Percentiles rank a stretch among this genome's conserved stretches.
These are phyloP conservation scores for Chaenodraco wilsoni DNA, from an alignment of 2,797 vertebrate species.

Conservation along the genomic window DNA sequence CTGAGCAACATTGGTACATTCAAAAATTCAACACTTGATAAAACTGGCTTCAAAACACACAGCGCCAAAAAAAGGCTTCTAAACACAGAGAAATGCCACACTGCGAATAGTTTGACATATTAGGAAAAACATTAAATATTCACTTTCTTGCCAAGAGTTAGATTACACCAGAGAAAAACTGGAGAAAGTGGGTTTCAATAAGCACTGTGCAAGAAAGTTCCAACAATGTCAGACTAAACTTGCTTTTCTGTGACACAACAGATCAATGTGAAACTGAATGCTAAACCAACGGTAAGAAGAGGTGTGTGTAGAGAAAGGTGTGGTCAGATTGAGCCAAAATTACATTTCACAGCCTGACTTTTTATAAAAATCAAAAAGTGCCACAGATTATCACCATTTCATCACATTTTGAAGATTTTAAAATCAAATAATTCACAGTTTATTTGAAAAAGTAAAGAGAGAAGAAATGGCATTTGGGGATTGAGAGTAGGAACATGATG, in stretches of 20 bases:
- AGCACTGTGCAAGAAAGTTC: not conserved
- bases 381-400: not conserved
- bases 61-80: conserved; percentile 48
- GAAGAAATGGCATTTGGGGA: not conserved
- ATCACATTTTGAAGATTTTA: conserved; percentile 2
- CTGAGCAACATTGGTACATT: conserved; percentile 82
- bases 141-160: not conserved
- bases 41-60: conserved; percentile 57
- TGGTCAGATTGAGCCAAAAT: conserved; percentile 1
- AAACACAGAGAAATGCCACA: conserved; percentile 48
- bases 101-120: conserved; percentile 36
- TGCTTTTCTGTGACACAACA: conserved; percentile 31
- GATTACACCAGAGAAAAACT: not conserved
- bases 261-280: not conserved
- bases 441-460: conserved; percentile 2
- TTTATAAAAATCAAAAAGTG: conserved; percentile 6
- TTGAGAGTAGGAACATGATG: not conserved
- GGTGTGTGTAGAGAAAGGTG: not conserved
- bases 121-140: conserved; percentile 20
- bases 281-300: conserved; percentile 15
- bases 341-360: not conserved
- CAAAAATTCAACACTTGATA: conserved; percentile 67
- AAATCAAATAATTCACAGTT: conserved; percentile 48
- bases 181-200: not conserved
- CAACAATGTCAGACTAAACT: conserved; percentile 32